Evolutionary conservation across 2,113 vertebrate genomes (phyloP).

Genomic region (Phaethornis superciliosus): DNA sequence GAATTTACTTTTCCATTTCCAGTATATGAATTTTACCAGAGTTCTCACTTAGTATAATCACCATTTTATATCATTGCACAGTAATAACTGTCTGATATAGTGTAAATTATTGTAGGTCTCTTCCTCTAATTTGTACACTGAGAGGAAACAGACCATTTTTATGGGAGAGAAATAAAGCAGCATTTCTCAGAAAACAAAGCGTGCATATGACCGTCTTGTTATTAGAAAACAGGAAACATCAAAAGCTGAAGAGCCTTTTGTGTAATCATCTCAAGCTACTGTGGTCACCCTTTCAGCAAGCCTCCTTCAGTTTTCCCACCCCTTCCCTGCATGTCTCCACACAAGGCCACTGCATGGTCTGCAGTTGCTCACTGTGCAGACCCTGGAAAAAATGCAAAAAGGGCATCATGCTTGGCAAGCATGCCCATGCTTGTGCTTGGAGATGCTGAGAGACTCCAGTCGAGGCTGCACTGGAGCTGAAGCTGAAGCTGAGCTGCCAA

Average conservation of each 20-base stretch:
- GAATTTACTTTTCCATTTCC: constrained; percentile 20
- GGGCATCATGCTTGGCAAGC: neutral
- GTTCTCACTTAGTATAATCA: neutral
- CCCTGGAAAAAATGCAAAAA: neutral
- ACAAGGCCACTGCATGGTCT: neutral
- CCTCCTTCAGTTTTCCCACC: constrained; percentile 37
- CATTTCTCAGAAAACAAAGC: constrained; percentile 28
- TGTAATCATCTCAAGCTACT: constrained; percentile 41
- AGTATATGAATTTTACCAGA: constrained; percentile 27
- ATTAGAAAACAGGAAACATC: constrained; percentile 51
- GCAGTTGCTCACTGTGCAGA: neutral
- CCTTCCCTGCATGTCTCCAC: neutral
- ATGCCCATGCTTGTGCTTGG: accelerated
- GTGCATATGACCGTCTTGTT: constrained; percentile 49
- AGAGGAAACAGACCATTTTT: constrained; percentile 32
- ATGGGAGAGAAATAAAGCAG: constrained; percentile 36
- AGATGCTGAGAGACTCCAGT: neutral
- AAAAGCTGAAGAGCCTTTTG: constrained; percentile 19
- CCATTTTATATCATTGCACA: constrained; percentile 21
- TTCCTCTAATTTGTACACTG: constrained; percentile 36
- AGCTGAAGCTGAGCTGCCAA: neutral
- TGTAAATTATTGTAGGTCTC: constrained; percentile 27
- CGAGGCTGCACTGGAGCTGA: neutral
- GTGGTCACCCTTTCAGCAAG: constrained; percentile 3
- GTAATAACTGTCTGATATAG: constrained; percentile 51